Percentiles rank a stretch among this genome's conserved stretches.
Conservation (phyloP, 2,797 vertebrate genomes). For the Hylomyscus alleni region DNA sequence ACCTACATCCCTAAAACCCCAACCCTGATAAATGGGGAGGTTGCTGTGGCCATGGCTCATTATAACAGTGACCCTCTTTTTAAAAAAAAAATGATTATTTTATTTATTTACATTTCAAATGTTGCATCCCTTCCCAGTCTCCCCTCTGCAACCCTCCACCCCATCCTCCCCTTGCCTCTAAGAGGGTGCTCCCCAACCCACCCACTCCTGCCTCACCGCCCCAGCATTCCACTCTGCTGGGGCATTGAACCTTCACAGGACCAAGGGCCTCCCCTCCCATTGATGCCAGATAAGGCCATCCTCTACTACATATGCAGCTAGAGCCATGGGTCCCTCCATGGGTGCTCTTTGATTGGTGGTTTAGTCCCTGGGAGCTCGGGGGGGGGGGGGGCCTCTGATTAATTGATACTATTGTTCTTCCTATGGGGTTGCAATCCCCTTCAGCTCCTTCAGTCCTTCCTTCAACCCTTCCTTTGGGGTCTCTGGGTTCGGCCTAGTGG, state of each 20-base stretch:
- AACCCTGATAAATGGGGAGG: no score
- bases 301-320: not conserved
- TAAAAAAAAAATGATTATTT: not conserved
- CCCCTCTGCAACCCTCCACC: not conserved
- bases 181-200: not conserved
- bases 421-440: not conserved
- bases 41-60: rapidly evolving
- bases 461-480: not conserved
- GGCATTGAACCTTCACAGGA: not conserved
- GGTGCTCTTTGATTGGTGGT: not conserved
- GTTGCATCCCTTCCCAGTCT: not conserved
- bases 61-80: not conserved
- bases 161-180: not conserved
- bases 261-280: not conserved
- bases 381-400: no score
- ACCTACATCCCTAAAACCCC: no score
- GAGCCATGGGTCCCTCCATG: not conserved
- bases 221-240: not conserved
- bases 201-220: not conserved
- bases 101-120: not conserved
- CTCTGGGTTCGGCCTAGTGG: no score
- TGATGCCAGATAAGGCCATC: not conserved
- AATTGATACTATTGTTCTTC: not conserved
- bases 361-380: not conserved
- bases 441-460: not conserved